Percentiles rank a stretch among this genome's conserved stretches.
Conservation (phyloP, 1,140 invertebrate genomes). For the Achroia grisella region DNA sequence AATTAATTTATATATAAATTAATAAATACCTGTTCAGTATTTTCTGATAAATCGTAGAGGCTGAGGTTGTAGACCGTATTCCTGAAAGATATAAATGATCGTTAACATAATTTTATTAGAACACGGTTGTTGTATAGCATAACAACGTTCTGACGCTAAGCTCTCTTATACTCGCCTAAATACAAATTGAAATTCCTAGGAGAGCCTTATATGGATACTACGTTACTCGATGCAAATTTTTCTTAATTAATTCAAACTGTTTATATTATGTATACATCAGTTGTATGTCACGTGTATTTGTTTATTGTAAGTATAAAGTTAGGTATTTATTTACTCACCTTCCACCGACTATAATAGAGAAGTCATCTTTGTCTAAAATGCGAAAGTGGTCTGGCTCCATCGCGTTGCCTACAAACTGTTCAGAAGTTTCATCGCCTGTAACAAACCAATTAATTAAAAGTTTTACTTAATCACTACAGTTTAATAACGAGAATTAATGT, state of each 20-base stretch:
- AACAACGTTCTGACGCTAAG: slow-evolving; percentile 1
- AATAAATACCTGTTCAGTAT: slow-evolving; percentile 55
- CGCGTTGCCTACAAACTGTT: slow-evolving; percentile 64
- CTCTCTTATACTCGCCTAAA: slow-evolving; percentile 14
- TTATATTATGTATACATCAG: background rate
- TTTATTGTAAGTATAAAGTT: background rate
- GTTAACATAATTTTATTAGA: slow-evolving; percentile 5
- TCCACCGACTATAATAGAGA: slow-evolving; percentile 66
- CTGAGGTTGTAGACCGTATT: slow-evolving; percentile 65
- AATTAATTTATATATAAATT: background rate
- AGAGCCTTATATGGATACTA: slow-evolving; percentile 13
- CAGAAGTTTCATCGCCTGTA: slow-evolving; percentile 66
- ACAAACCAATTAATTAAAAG: slow-evolving; percentile 36
- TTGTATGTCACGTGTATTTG: too few species aligned
- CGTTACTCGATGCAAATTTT: slow-evolving; percentile 16
- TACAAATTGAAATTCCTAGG: slow-evolving; percentile 4
- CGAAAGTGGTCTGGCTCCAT: slow-evolving; percentile 64
- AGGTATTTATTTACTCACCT: slow-evolving; percentile 39
- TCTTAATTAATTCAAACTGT: slow-evolving; percentile 7
- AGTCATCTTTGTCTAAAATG: slow-evolving; percentile 68
- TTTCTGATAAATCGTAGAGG: slow-evolving; percentile 64
- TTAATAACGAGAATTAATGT: slow-evolving; percentile 7
- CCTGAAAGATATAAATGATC: slow-evolving; percentile 36
- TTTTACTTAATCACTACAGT: slow-evolving; percentile 8
- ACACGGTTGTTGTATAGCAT: slow-evolving; percentile 1